A percentile compares a stretch with the other conserved stretches of the same genome.
Conservation (phyloP, 2,797 vertebrate genomes). For the Cyclopterus lumpus region DNA sequence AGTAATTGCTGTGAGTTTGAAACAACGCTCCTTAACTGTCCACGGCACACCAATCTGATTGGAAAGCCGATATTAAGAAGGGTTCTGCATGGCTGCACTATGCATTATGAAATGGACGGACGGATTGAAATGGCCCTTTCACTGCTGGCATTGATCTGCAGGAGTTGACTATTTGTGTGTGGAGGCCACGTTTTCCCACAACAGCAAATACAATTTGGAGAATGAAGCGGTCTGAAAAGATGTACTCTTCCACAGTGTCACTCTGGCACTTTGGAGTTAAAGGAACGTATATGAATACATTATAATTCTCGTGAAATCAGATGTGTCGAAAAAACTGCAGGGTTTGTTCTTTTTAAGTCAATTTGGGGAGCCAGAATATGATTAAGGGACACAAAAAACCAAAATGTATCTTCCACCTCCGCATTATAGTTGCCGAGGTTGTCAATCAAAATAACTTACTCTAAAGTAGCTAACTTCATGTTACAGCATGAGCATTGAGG, state of each 20-base stretch:
- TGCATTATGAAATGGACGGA: slow-evolving; percentile 60
- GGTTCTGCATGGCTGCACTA: slow-evolving; percentile 50
- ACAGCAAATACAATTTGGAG: slow-evolving; percentile 47
- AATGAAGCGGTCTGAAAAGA: slow-evolving; percentile 30
- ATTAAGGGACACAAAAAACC: no score
- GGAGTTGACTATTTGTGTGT: slow-evolving; percentile 34
- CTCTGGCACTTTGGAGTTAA: background rate
- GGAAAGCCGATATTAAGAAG: slow-evolving; percentile 40
- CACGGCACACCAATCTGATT: slow-evolving; percentile 49
- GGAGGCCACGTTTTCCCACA: slow-evolving; percentile 46
- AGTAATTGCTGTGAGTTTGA: slow-evolving; percentile 34
- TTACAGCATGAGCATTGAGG: no score
- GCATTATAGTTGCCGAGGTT: no score
- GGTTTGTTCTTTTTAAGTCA: background rate
- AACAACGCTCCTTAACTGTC: slow-evolving; percentile 9
- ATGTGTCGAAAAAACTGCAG: background rate
- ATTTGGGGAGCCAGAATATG: no score
- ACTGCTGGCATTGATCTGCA: slow-evolving; percentile 38
- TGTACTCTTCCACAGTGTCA: slow-evolving; percentile 10
- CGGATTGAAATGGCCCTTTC: slow-evolving; percentile 62
- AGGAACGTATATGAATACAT: background rate
- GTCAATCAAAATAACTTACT: no score
- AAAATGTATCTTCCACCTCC: no score
- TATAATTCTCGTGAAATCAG: background rate
- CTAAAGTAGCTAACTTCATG: no score